Evolutionary conservation across 2,888 invertebrate genomes (phyloP), one percentile per base, ranked within the genome.

Genomic region (Andricus quercusramuli): DNA sequence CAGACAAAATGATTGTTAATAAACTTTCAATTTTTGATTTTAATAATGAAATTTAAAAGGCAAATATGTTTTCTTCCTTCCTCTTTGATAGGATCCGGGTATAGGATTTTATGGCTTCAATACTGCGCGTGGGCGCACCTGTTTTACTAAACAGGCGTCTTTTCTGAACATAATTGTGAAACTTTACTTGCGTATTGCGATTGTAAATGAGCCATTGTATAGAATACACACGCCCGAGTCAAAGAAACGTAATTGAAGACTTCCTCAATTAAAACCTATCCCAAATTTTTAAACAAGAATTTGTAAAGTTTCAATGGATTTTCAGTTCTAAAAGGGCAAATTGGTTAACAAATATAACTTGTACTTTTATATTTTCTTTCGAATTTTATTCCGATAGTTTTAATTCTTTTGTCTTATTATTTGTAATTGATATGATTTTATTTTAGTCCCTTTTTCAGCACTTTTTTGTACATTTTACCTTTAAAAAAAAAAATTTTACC

Each of bases 251-350:
- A 56, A 74, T 74, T 74, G 70, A 74, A 74, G 70, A 74, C 70
- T 74, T 74, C 70, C 70, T 74, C 70, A 74, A 74, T 74, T 74
- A 74, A 74, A 74, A 74, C 70, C 70, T 51, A 74, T 29, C 70
- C 70, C 32, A 74, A 56, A 74, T 51, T 74, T 74, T 74, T 51
- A 29, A 74, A 74, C 29, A 32, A 20, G 11, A 13, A 56, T 51
- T 51, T 74, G n/a, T 74, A 56, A 32, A 74, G 47, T 17, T 25
- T 25, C 15, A 62, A 62, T 62, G 62, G 15, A 25, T 13, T 62
- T 3, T 62, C 25, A 25, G 17, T 62, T 29, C 62, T 56, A 62
- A 22, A 62, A 8, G 25, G 25, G 22, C 11, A 25, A 62, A 22
- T 15, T 56, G 56, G 9, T 56, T 56, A 9, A 56, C n/a, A n/a